Conservation (phyloP, 2,113 vertebrate species). For the Hippocampus mohnikei region DNA sequence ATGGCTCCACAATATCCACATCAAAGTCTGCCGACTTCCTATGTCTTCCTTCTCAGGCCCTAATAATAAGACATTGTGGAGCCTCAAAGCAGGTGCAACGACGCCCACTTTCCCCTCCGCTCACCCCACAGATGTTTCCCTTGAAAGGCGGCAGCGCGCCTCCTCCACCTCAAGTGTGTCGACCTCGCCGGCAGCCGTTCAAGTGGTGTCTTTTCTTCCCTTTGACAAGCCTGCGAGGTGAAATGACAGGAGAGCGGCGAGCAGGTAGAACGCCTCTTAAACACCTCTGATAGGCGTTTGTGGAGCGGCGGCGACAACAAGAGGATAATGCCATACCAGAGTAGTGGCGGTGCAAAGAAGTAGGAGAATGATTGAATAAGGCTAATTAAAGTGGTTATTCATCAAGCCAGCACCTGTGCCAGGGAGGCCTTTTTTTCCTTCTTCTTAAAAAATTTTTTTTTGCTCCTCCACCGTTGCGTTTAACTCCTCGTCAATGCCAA, state of each 20-base stretch:
- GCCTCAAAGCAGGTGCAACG: conserved; percentile 88
- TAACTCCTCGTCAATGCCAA: conserved; percentile 79
- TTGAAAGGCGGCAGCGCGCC: conserved; percentile 78
- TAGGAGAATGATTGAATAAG: conserved; percentile 98
- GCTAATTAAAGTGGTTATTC: conserved; percentile 99
- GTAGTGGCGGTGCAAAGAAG: conserved; percentile 67
- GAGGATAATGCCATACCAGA: conserved; percentile 91
- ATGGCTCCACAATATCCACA: neutral
- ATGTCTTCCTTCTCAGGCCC: neutral
- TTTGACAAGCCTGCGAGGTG: conserved; percentile 61
- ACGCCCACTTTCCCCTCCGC: conserved; percentile 84
- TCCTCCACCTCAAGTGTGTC: conserved; percentile 76
- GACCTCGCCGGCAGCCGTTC: conserved; percentile 79
- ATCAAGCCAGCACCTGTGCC: conserved; percentile 95
- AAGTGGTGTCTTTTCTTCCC: conserved; percentile 71
- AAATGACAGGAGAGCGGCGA: conserved; percentile 63
- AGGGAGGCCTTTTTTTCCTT: conserved; percentile 78
- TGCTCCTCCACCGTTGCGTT: conserved; percentile 67
- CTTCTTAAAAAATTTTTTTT: neutral
- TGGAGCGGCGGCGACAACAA: conserved; percentile 91
- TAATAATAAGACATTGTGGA: conserved; percentile 88
- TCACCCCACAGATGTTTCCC: conserved; percentile 92
- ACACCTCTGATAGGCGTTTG: conserved; percentile 81
- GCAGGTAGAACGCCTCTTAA: conserved; percentile 73
- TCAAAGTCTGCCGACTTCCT: neutral